Evolutionary conservation across 2,113 vertebrate genomes (phyloP), one percentile per base, ranked within the genome.

Genomic region (Sphaerodactylus townsendi): DNA sequence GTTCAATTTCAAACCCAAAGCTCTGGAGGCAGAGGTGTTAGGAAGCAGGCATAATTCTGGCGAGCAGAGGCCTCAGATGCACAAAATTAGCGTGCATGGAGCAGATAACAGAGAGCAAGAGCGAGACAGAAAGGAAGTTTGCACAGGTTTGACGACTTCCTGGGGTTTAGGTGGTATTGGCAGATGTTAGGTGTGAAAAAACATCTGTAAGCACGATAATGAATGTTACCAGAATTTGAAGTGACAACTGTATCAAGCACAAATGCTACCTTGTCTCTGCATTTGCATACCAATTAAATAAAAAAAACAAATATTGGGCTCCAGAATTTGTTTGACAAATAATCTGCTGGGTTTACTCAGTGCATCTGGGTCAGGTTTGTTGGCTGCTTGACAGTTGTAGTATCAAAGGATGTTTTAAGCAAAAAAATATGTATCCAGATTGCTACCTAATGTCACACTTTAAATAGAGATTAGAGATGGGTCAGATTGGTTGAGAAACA

Each of bases 1-100:
- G 97, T 98, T 99, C 97, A 98, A 96, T 99, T 99, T 99, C 97
- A 97, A 98, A 98, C 97, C 97, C 96, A 99, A 99, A 99, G 97
- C 98, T 99, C 98, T 96, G 95, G 98, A 98, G 98, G 97, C 97
- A 95, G 95, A 95, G 95, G 95, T 96, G 96, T 96, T 96, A 96
- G 96, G 94, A 97, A 97, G 94, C 95, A 95, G 95, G 94, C 96
- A 96, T 97, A 96, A 97, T 98, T 97, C 96, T 98, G 97, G 97
- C 93, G 75, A 95, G 92, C 95, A 92, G 97, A 97, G 96, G 95
- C 96, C 97, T 98, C 96, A 96, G 96, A 98, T 98, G 97, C 93
- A 96, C 97, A 94, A 96, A 98, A 97, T 97, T 97, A 96, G 96
- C 93, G 97, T 98, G 98, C 96, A 96, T 90, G 92, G 94, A 96